Evolutionary conservation across 1,140 invertebrate genomes (phyloP).

Genomic region (Oreohelix idahoensis): DNA sequence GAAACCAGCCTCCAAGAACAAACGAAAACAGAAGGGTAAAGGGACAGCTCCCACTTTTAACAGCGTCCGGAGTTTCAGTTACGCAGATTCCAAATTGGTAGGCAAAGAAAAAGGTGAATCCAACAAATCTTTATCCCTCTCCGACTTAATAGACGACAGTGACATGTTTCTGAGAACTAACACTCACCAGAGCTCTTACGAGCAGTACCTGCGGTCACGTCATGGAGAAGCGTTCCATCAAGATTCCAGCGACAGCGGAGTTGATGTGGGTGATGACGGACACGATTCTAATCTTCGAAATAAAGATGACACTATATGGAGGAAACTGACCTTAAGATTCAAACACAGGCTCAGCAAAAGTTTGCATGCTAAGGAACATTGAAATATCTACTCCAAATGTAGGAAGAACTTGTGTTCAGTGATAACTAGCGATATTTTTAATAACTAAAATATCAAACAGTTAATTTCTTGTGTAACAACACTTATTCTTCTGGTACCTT

Average conservation of each 20-base stretch:
- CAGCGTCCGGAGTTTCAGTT: constrained; percentile 45
- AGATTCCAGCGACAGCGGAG: constrained; percentile 1
- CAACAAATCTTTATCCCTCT: not conserved
- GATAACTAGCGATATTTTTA: too few species aligned
- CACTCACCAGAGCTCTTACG: constrained; percentile 28
- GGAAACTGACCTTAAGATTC: constrained; percentile 31
- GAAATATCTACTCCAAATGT: too few species aligned
- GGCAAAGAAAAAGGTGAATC: not conserved
- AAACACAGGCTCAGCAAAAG: not conserved
- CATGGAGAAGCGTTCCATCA: constrained; percentile 10
- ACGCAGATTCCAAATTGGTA: constrained; percentile 47
- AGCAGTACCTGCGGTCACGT: constrained; percentile 34
- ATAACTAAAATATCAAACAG: too few species aligned
- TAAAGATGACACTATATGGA: constrained; percentile 37
- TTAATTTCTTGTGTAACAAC: too few species aligned
- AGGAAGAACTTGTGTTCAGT: too few species aligned
- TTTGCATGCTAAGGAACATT: not conserved
- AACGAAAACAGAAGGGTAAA: not conserved
- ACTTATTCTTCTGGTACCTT: too few species aligned
- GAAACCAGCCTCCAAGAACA: not conserved
- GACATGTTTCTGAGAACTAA: constrained; percentile 33
- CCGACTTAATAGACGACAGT: constrained; percentile 11
- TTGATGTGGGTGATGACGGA: constrained; percentile 4
- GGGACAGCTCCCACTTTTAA: not conserved
- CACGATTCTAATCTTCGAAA: not conserved